Evolutionary conservation across 2,797 vertebrate species (phyloP).

Genomic region (Pseudomugil gertrudae): DNA sequence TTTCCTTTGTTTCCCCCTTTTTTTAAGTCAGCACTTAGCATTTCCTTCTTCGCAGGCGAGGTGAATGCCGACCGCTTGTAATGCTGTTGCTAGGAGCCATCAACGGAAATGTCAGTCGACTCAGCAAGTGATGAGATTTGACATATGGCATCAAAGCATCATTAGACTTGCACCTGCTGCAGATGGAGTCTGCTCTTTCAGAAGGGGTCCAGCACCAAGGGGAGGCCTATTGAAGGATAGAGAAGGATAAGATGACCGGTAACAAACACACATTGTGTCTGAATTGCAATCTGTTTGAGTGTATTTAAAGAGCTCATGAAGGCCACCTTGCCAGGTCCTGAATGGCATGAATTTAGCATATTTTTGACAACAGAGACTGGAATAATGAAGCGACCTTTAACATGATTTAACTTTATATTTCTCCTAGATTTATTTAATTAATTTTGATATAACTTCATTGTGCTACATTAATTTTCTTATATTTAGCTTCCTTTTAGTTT

Average conservation of each 20-base stretch:
- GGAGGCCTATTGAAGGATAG: conserved; percentile 76
- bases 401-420: conserved; percentile 6
- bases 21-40: conserved; percentile 21
- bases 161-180: conserved; percentile 92
- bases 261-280: conserved; percentile 52
- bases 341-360: conserved; percentile 4
- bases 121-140: conserved; percentile 95
- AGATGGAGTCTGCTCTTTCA: conserved; percentile 85
- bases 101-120: conserved; percentile 93
- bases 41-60: conserved; percentile 43
- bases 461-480: not conserved
- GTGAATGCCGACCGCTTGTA: conserved; percentile 65
- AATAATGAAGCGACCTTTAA: not conserved
- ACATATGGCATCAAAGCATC: conserved; percentile 97
- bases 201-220: conserved; percentile 73
- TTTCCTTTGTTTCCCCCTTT: conserved; percentile 28
- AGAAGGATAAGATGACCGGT: conserved; percentile 74
- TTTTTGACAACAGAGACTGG: not conserved
- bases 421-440: not conserved
- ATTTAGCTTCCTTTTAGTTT: not conserved
- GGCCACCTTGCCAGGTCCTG: conserved; percentile 13
- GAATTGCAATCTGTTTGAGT: conserved; percentile 41
- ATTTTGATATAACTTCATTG: not conserved
- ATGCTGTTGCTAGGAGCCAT: conserved; percentile 85
- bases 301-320: conserved; percentile 33